Evolutionary conservation across 2,113 vertebrate genomes (phyloP).

Genomic region (Gallinago jamesoni): DNA sequence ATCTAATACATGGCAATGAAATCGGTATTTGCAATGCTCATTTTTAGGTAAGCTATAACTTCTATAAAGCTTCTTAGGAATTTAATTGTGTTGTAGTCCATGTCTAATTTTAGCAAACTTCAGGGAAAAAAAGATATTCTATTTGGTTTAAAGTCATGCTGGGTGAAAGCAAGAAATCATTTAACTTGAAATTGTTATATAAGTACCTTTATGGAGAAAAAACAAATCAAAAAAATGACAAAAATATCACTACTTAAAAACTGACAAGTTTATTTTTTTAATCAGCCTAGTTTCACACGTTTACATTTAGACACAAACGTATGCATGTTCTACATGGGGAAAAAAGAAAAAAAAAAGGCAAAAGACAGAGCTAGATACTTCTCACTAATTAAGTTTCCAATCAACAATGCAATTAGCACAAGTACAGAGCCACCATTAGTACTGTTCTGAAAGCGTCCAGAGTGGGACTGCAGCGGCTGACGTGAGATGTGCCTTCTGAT

Average conservation of each 20-base stretch:
- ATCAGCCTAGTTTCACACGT: neutral
- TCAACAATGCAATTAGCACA: neutral
- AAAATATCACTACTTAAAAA: neutral
- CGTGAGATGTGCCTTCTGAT: neutral
- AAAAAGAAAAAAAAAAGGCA: neutral
- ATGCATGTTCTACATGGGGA: neutral
- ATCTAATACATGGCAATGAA: neutral
- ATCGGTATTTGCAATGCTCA: neutral
- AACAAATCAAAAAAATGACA: neutral
- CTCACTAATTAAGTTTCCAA: neutral
- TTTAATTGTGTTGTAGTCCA: neutral
- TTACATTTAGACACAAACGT: neutral
- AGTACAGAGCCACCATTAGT: neutral
- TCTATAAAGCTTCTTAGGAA: neutral
- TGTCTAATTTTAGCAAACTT: neutral
- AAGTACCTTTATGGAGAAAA: neutral
- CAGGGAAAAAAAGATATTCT: neutral
- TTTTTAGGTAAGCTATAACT: neutral
- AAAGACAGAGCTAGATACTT: neutral
- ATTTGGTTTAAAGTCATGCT: neutral
- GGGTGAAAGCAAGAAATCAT: neutral
- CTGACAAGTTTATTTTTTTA: neutral
- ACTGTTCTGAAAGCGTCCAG: neutral
- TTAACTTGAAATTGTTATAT: neutral
- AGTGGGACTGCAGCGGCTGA: neutral